A percentile compares a stretch with the other conserved stretches of the same genome.
phyloP scores from a whole-genome alignment of 2,113 vertebrate genomes.

The Thryonomys swinderianus region DNA sequence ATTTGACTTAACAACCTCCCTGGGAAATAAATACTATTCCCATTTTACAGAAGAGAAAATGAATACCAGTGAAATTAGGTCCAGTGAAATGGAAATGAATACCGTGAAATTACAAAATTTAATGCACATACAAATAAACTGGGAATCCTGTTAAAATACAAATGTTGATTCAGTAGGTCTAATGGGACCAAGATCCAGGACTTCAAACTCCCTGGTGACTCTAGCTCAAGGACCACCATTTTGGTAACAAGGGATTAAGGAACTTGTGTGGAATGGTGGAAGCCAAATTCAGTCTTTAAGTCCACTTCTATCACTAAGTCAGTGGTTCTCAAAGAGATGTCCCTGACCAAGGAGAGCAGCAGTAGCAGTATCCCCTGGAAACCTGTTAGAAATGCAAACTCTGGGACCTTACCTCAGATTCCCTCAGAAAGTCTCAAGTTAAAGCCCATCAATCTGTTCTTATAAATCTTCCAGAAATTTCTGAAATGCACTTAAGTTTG shows the following conservation, averaged over 20 bases:
- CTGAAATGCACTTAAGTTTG: not conserved
- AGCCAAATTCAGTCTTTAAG: not conserved
- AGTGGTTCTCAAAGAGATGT: not conserved
- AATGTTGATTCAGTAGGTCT: not conserved
- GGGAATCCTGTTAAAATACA: not conserved
- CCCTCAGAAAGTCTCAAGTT: not conserved
- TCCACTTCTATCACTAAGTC: not conserved
- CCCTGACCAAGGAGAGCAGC: not conserved
- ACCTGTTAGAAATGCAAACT: not conserved
- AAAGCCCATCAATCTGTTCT: not conserved
- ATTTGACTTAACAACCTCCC: not conserved
- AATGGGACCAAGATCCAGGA: not conserved
- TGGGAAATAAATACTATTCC: not conserved
- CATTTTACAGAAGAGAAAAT: conserved; percentile 20
- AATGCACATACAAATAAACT: not conserved
- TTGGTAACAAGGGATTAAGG: not conserved
- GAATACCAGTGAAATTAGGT: not conserved
- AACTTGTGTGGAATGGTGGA: not conserved
- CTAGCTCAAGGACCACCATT: not conserved
- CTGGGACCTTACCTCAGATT: not conserved
- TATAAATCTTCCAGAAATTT: not conserved
- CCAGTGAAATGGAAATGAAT: too few relatives aligned
- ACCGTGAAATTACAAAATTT: not conserved
- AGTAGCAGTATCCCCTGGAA: not conserved
- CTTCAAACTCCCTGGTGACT: not conserved